Base-by-base conservation (phyloP, 2,888 invertebrate species). In the Andrena trimmerana region DNA sequence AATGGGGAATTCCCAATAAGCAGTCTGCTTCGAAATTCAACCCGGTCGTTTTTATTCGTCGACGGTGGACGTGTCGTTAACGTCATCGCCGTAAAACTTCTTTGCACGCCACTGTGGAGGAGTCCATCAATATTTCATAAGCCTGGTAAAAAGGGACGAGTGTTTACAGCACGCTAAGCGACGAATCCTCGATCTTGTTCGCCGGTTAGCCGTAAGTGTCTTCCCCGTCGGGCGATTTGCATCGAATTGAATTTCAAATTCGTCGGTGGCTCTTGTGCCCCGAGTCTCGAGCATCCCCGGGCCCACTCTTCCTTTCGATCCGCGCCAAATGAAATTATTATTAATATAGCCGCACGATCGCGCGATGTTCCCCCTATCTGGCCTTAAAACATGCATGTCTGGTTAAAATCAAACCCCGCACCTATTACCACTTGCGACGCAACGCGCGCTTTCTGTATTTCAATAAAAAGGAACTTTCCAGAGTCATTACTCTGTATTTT, bases 171-270 rank as follows among this genome's bases (percentile, higher is more conserved):
- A 86, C 84, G 88, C 86, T 81, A 78, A 88, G 88, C 90, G 88
- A 90, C 90, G 89, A 91, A 90, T 90, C 90, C 89, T 90, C 90
- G 86, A 90, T 91, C 90, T 90, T 89, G 89, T 91, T 91, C 88
- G 84, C 86, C 88, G 90, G 88, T 88, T 89, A 89, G 85, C 91
- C 89, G 78, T 83, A 86, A 87, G 88, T 89, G 90, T 89, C 88
- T 87, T 85, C 85, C 75, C 80, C 77, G 70, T 59, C 82, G 78
- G 82, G 86, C 86, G 62, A 93, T 93, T 93, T 93, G 93, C 93
- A 93, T 93, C 89, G 90, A 89, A 93, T 93, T 93, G 93, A 93
- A 93, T 93, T 93, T 93, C 91, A 93, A 93, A 93, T 91, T 83
- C 60, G 71, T 68, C 79, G 84, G 76, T 62, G 68, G 42, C 82